Conservation (phyloP, 1,140 invertebrate genomes). For the Cydia strobilella region DNA sequence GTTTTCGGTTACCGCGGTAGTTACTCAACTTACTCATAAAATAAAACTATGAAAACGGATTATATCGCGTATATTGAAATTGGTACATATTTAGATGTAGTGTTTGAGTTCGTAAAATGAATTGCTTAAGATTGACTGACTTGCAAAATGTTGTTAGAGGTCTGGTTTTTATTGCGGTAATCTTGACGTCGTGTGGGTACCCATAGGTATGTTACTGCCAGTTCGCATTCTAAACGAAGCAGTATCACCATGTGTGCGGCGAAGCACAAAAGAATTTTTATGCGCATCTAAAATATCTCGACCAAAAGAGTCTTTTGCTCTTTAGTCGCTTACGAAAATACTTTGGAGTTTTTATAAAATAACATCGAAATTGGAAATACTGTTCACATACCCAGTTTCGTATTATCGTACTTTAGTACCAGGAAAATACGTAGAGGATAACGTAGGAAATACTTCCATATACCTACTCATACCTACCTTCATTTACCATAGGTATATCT, state of each 20-base stretch:
- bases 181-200: not conserved
- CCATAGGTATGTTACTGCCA: constrained; percentile 41
- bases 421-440: no score
- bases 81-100: no score
- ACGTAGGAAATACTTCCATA: no score
- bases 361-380: not conserved
- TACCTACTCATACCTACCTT: no score
- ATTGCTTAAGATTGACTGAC: no score
- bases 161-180: constrained; percentile 22
- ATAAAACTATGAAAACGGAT: no score
- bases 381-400: not conserved
- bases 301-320: constrained; percentile 38
- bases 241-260: constrained; percentile 53
- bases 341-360: not conserved
- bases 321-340: constrained; percentile 2
- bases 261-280: constrained; percentile 52
- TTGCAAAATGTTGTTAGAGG: constrained; percentile 17
- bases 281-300: constrained; percentile 49
- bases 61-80: no score
- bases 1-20: no score
- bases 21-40: no score
- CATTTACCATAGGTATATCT: no score
- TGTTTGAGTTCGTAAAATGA: not conserved
- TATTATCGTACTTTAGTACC: not conserved
- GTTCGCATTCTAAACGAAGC: constrained; percentile 46